Conservation (phyloP, 1,140 invertebrate genomes). For the Anagrus nilaparvatae region DNA sequence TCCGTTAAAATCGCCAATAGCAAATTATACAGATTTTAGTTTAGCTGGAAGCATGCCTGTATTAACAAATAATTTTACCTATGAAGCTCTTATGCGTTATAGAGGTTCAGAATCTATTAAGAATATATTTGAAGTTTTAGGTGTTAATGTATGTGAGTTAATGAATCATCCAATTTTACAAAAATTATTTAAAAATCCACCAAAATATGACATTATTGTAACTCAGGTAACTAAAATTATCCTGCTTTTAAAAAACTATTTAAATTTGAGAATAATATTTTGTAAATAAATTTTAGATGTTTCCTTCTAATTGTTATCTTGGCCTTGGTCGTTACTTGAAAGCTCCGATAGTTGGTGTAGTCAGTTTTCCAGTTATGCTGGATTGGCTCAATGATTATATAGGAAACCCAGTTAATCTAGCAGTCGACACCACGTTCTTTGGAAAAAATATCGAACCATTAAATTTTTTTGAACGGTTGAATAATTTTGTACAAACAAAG, state of each 20-base stretch:
- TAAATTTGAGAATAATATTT: too few species aligned
- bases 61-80: too few species aligned
- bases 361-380: constrained; percentile 46
- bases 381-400: constrained; percentile 49
- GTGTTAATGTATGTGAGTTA: too few species aligned
- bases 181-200: too few species aligned
- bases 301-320: constrained; percentile 29
- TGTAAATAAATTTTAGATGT: constrained; percentile 13
- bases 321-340: constrained; percentile 44
- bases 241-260: too few species aligned
- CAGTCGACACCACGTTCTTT: constrained; percentile 47
- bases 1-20: constrained; percentile 18
- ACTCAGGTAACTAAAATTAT: too few species aligned
- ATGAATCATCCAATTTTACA: too few species aligned
- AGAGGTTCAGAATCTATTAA: too few species aligned
- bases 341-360: constrained; percentile 44
- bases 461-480: constrained; percentile 46
- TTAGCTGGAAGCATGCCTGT: too few species aligned
- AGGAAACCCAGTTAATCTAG: constrained; percentile 50
- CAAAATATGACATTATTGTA: too few species aligned
- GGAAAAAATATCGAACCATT: constrained; percentile 47
- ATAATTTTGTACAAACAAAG: constrained; percentile 44
- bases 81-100: too few species aligned
- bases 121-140: too few species aligned
- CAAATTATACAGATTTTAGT: constrained; percentile 41